Conservation (phyloP, 2,888 invertebrate species). For the Drosophila hawaiiensis region DNA sequence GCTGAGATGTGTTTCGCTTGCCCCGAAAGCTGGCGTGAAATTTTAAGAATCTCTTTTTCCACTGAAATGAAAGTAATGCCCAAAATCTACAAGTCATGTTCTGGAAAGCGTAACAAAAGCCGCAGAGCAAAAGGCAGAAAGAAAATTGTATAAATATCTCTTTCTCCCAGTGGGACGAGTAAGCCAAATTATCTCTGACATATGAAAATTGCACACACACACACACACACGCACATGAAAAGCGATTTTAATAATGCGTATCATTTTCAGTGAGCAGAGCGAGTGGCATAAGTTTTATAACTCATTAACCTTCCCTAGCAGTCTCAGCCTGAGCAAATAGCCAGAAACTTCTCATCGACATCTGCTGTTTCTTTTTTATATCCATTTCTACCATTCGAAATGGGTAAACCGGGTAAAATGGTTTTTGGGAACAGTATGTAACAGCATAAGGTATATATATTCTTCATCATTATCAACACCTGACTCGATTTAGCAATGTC, state of each 20-base stretch:
- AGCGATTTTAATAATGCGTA: conserved; percentile 73
- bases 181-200: conserved; percentile 59
- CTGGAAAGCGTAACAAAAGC: conserved; percentile 76
- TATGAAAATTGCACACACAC: conserved; percentile 50
- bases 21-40: conserved; percentile 58
- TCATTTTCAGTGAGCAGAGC: conserved; percentile 62
- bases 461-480: background rate
- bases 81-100: conserved; percentile 71
- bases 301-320: conserved; percentile 70
- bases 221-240: conserved; percentile 24
- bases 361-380: background rate
- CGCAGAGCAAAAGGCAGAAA: conserved; percentile 30
- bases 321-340: conserved; percentile 5
- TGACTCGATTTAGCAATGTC: background rate
- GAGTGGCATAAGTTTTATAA: conserved; percentile 71
- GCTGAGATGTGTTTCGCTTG: conserved; percentile 53
- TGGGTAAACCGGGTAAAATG: background rate
- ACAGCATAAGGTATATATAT: background rate
- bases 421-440: background rate
- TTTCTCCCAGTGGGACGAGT: conserved; percentile 26
- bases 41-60: conserved; percentile 33
- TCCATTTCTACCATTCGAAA: background rate
- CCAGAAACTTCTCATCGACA: conserved; percentile 34
- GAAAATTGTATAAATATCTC: conserved; percentile 52
- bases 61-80: conserved; percentile 65